phyloP scores from a whole-genome alignment of 2,888 invertebrate species.

The Hipparchia semele region DNA sequence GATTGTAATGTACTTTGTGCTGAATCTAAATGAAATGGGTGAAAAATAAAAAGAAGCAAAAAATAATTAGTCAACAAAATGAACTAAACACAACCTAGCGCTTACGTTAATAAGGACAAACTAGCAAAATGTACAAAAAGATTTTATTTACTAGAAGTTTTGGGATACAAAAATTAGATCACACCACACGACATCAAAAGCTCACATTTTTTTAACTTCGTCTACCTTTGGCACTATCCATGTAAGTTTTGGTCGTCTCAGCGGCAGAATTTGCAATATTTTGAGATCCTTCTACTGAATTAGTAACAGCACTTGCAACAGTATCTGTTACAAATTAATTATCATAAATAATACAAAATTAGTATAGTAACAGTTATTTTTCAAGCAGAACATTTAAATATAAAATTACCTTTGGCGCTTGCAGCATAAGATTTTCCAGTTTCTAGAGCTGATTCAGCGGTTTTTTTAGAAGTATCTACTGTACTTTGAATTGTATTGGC shows the following conservation, averaged over 20 bases:
- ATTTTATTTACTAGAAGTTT: not conserved
- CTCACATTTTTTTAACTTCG: slow-evolving; percentile 23
- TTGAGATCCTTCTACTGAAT: slow-evolving; percentile 61
- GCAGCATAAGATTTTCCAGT: slow-evolving; percentile 56
- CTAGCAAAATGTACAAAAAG: not conserved
- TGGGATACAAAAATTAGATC: slow-evolving; percentile 11
- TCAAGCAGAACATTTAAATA: not conserved
- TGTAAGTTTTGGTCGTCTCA: slow-evolving; percentile 60
- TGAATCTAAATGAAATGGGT: slow-evolving; percentile 58
- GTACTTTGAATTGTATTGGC: slow-evolving; percentile 40
- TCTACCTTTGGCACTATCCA: slow-evolving; percentile 67
- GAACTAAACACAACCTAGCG: slow-evolving; percentile 4
- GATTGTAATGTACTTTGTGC: slow-evolving; percentile 61
- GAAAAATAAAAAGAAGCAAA: slow-evolving; percentile 43
- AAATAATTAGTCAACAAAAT: slow-evolving; percentile 8
- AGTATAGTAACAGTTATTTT: not conserved
- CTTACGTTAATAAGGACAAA: not conserved
- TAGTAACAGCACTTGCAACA: slow-evolving; percentile 50
- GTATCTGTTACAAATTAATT: slow-evolving; percentile 46
- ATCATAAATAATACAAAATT: slow-evolving; percentile 18
- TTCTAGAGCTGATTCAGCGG: slow-evolving; percentile 55
- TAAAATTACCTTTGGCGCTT: slow-evolving; percentile 45
- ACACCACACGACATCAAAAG: slow-evolving; percentile 32
- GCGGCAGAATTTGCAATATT: slow-evolving; percentile 56
- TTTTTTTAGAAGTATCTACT: slow-evolving; percentile 50